A percentile compares a stretch with the other conserved stretches of the same genome.
phyloP scores from a whole-genome alignment of 2,113 vertebrate genomes.

The Pogona vitticeps region DNA sequence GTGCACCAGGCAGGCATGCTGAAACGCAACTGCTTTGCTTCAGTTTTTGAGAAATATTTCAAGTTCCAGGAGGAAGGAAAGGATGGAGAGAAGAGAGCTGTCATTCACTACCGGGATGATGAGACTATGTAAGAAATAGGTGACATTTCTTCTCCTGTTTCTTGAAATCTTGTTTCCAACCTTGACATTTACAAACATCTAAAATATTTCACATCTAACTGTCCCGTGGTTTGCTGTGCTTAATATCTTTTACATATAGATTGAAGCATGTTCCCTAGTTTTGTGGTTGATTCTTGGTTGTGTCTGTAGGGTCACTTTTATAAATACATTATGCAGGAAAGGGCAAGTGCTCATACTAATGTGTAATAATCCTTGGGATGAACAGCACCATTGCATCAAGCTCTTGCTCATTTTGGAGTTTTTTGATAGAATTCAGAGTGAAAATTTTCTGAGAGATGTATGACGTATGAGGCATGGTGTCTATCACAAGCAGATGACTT shows the following conservation, averaged over 20 bases:
- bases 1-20: conserved; percentile 95
- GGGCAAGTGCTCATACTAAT: neutral
- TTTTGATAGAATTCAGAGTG: neutral
- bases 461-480: too few relatives aligned
- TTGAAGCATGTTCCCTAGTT: neutral
- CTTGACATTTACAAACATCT: neutral
- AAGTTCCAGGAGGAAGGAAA: conserved; percentile 97
- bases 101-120: conserved; percentile 98
- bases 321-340: neutral
- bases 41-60: conserved; percentile 98
- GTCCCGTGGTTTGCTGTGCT: neutral
- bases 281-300: neutral
- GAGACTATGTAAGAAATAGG: conserved; percentile 90
- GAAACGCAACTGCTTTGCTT: conserved; percentile 97
- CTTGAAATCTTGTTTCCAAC: neutral
- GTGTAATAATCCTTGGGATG: neutral
- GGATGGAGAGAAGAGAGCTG: conserved; percentile 93
- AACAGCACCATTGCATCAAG: neutral
- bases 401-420: neutral
- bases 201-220: neutral
- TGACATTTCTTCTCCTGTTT: neutral
- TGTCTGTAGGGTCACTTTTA: neutral
- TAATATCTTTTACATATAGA: neutral
- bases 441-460: neutral
- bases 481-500: too few relatives aligned